A percentile compares a stretch with the other conserved stretches of the same genome.
Evolutionary conservation across 2,113 vertebrate genomes (phyloP).

Genomic region (Vulpes vulpes): DNA sequence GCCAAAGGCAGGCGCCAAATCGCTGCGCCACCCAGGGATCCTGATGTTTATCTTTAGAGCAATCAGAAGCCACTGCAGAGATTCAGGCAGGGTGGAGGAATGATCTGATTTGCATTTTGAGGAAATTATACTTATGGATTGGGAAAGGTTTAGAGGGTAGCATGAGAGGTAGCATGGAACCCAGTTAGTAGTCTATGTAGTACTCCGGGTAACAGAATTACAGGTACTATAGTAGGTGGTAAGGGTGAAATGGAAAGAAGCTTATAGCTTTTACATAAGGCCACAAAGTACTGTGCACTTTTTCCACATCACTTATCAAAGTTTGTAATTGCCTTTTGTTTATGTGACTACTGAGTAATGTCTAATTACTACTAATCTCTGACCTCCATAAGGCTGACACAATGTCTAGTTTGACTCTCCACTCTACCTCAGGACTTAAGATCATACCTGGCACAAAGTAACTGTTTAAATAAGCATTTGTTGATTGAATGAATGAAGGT

Average conservation of each 20-base stretch:
- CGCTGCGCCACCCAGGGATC: no score
- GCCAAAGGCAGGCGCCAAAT: no score
- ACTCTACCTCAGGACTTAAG: not conserved
- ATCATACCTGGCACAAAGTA: not conserved
- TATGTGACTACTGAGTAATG: not conserved
- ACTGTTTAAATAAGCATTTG: not conserved
- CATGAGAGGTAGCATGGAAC: no score
- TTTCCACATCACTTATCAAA: not conserved
- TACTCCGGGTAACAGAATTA: not conserved
- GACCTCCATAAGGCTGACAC: not conserved
- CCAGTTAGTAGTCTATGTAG: not conserved
- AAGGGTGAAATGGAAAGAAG: not conserved
- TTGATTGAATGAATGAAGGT: not conserved
- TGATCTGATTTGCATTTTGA: not conserved
- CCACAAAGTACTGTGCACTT: not conserved
- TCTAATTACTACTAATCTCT: not conserved
- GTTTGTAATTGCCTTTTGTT: not conserved
- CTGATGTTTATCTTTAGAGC: not conserved
- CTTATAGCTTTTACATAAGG: not conserved
- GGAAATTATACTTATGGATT: not conserved
- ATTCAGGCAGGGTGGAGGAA: not conserved
- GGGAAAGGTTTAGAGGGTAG: not conserved
- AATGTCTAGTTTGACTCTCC: not conserved
- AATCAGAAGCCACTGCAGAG: not conserved
- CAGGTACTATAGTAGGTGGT: no score